A percentile compares a stretch with the other conserved stretches of the same genome.
Evolutionary conservation across 2,113 vertebrate genomes (phyloP).

Genomic region (Varanus komodoensis): DNA sequence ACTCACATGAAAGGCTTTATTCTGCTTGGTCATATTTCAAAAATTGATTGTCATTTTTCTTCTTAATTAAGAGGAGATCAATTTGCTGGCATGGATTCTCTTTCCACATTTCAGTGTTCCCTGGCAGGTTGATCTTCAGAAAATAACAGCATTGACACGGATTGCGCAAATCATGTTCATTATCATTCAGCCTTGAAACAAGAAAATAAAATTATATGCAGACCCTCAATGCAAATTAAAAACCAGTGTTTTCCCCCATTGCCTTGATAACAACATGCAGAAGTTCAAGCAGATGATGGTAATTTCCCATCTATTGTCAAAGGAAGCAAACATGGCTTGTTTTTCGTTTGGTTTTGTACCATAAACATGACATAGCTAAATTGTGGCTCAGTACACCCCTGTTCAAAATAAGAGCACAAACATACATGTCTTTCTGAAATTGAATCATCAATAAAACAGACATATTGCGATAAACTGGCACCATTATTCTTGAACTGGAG

Average conservation of each 20-base stretch:
- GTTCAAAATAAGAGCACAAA: conserved; percentile 28
- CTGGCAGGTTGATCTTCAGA: neutral
- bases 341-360: conserved; percentile 6
- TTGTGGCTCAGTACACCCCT: neutral
- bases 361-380: neutral
- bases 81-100: conserved; percentile 8
- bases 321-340: neutral
- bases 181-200: neutral
- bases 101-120: neutral
- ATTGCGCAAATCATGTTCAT: conserved; percentile 14
- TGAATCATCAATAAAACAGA: conserved; percentile 41
- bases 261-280: neutral
- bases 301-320: conserved; percentile 23
- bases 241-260: neutral
- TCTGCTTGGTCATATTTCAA: neutral
- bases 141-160: neutral
- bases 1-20: neutral
- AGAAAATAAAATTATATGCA: neutral
- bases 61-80: neutral
- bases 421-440: conserved; percentile 22
- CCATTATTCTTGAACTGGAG: conserved; percentile 24
- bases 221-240: neutral
- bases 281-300: neutral
- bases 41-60: neutral
- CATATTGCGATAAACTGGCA: conserved; percentile 1